These are phyloP conservation scores for Gallirallus australis DNA, from an alignment of 2,797 vertebrate genomes.

Conservation along the genomic window DNA sequence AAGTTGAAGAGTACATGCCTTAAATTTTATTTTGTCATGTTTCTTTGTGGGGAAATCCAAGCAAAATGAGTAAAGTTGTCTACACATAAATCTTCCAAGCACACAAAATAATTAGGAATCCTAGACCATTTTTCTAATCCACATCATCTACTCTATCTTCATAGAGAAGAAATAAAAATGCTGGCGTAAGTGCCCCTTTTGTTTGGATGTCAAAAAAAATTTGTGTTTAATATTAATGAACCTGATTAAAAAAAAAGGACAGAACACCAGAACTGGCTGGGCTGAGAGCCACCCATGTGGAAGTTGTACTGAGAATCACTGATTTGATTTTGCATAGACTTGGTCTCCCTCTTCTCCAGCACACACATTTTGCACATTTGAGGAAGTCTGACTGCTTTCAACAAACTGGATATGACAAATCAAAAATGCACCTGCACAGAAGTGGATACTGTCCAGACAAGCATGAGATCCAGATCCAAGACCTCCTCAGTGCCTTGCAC, in stretches of 20 bases:
- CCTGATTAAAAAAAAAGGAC: background rate
- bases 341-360: background rate
- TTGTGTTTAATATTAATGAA: background rate
- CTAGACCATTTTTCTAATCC: background rate
- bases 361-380: background rate
- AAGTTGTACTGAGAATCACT: background rate
- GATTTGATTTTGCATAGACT: background rate
- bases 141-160: background rate
- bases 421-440: background rate
- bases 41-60: background rate
- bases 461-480: background rate
- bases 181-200: background rate
- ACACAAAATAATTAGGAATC: background rate
- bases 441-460: background rate
- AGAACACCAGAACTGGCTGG: background rate
- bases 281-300: background rate
- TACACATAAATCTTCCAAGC: background rate
- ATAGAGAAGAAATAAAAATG: background rate
- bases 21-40: background rate
- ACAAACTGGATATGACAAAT: background rate
- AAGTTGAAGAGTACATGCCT: background rate
- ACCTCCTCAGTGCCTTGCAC: background rate
- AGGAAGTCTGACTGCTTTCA: background rate
- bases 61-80: background rate
- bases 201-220: background rate